Base-by-base conservation (phyloP, 2,797 vertebrate genomes). In the Percopsis omiscomaycus region DNA sequence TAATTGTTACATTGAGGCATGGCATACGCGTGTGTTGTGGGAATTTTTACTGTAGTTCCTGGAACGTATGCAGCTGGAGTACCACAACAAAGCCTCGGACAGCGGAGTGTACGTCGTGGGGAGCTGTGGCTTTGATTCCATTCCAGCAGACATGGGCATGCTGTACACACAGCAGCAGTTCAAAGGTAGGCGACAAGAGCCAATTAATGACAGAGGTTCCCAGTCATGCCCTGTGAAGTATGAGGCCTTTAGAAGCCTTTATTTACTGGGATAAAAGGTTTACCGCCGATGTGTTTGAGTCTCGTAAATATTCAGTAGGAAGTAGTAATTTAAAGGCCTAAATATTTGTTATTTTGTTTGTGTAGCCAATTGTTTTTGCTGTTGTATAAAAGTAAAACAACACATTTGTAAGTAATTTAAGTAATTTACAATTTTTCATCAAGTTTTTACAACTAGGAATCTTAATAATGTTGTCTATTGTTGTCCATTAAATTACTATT, bases 81-180 rank as follows among this genome's bases (percentile, higher is more conserved):
- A 96, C 85, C 91, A 95, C 28, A 81, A 85, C 30, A 89, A 88
- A 77, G 95, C 95, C 55, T 83, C 86, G 16, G 93, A 93, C 61
- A 95, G 89, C 48, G 94, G 94, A 6, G 91, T 93, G 0, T 96
- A 95, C 74, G 60, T 96, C 59, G 62, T 96, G 70, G 95, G 95
- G 78, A 97, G 95, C 91, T 94, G 94, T 81, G 95, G 95, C 52
- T 96, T 96, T 82, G 95, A 95, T 86, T 95, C 94, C 53, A 92
- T 97, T 73, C 94, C 94, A 0, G 95, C 94, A 0, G 95, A 96
- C 75, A 82, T 96, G 86, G 95, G 95, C 71, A 84, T 96, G 4
- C 64, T 95, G 48, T 96, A 91, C 63, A 95, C 94, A 74, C 91
- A 85, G 84, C 87, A 87, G 71, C 91, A 93, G 68, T 80, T 95